Evolutionary conservation across 2,888 invertebrate genomes (phyloP), one percentile per base, ranked within the genome.

Genomic region (Oxytorus armatus): DNA sequence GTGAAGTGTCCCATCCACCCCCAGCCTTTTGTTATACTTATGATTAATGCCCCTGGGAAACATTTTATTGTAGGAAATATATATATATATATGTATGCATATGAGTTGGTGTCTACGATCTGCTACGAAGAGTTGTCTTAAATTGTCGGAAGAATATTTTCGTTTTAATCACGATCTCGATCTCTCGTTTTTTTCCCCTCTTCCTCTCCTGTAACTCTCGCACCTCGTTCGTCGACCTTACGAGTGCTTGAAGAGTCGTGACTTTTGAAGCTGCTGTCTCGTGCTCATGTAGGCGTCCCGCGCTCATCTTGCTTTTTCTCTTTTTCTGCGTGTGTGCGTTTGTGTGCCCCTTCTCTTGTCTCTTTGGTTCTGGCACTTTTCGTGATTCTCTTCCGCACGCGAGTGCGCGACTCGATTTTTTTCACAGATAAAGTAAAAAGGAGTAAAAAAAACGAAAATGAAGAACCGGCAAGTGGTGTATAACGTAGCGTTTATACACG

Each of bases 101-200:
- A 18, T n/a, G 16, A n/a, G 23, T 5, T 2, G 18, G 25, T 25
- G 25, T 47, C 29, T 63, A 10, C 39, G 18, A 44, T 36, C 21
- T 49, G 16, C n/a, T 36, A 18, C 16, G 75, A 66, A 25, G 33
- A 53, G 39, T 74, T 29, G 53, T 39, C 53, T 70, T 11, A 53
- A 70, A 39, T 70, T 78, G 68, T 76, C 61, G 82, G 76, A 76
- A 76, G 63, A 80, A 76, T 76, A 80, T 76, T 80, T 80, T 72
- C 53, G 18, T 55, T 51, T 70, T 75, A 33, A 70, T 70, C 70
- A 59, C 65, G 33, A 68, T 76, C 75, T 76, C 21, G 57, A 69
- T 66, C 70, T 65, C 61, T 77, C 42, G 10, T 18, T 57, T 11
- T 36, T 5, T 23, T 23, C 10, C 4, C 25, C 18, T 63, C 10